These are phyloP conservation scores for Lycocorax pyrrhopterus DNA, from an alignment of 2,113 vertebrate genomes.

Conservation along the genomic window DNA sequence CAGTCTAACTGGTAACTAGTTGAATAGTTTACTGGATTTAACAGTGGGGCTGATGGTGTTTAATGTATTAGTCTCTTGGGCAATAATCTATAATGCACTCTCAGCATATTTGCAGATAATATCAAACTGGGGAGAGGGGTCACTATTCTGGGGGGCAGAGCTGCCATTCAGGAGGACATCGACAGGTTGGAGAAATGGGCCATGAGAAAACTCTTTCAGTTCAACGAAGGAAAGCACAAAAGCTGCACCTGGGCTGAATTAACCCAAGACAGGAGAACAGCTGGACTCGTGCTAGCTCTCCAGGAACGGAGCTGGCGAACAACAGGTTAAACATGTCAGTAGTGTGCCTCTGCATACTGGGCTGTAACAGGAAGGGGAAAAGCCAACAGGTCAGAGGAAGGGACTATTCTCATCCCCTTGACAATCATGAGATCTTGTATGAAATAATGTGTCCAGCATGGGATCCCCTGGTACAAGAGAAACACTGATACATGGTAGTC, in stretches of 20 bases:
- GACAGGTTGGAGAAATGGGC: background rate
- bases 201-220: background rate
- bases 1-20: background rate
- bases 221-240: background rate
- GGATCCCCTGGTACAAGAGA: background rate
- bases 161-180: background rate
- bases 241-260: background rate
- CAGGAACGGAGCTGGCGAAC: background rate
- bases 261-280: background rate
- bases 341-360: background rate
- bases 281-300: background rate
- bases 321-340: background rate
- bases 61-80: background rate
- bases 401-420: background rate
- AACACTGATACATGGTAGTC: background rate
- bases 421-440: background rate
- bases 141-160: background rate
- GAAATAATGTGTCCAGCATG: background rate
- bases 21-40: background rate
- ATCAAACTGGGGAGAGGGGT: background rate
- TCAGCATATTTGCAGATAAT: background rate
- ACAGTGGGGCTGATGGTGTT: background rate
- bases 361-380: background rate
- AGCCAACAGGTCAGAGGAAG: background rate
- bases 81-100: background rate